These are phyloP conservation scores for Bucco capensis DNA, from an alignment of 2,113 vertebrate genomes.

Conservation along the genomic window DNA sequence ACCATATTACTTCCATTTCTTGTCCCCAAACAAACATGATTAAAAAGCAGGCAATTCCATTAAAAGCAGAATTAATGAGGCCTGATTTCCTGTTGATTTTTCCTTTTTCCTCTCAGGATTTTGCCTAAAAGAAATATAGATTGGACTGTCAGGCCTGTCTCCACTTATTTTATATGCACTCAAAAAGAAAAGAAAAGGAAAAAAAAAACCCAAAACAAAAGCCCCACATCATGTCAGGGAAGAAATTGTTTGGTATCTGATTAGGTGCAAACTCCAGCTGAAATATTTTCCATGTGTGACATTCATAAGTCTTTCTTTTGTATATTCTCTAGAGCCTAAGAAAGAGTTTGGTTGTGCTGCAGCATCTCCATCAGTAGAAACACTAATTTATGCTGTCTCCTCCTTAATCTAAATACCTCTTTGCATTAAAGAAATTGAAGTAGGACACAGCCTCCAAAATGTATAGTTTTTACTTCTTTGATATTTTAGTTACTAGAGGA, in stretches of 20 bases:
- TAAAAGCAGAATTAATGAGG: neutral
- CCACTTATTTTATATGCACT: neutral
- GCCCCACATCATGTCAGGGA: neutral
- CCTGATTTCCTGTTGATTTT: constrained; percentile 22
- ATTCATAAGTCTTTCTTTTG: neutral
- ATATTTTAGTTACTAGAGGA: neutral
- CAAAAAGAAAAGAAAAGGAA: neutral
- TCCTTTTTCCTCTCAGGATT: neutral
- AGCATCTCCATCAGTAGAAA: neutral
- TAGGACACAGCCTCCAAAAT: neutral
- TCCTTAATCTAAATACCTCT: neutral
- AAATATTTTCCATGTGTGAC: neutral
- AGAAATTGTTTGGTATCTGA: neutral
- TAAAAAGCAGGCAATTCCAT: neutral
- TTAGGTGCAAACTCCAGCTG: neutral
- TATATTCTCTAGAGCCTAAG: neutral
- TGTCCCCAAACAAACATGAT: neutral
- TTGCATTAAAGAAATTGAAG: neutral
- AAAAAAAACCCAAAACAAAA: neutral
- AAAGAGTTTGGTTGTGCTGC: neutral
- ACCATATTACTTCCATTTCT: neutral
- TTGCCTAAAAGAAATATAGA: neutral
- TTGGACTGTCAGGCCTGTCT: neutral
- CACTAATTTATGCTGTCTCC: neutral
- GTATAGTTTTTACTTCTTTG: neutral